Evolutionary conservation across 2,113 vertebrate genomes (phyloP).

Genomic region (Porphyrio hochstetteri): DNA sequence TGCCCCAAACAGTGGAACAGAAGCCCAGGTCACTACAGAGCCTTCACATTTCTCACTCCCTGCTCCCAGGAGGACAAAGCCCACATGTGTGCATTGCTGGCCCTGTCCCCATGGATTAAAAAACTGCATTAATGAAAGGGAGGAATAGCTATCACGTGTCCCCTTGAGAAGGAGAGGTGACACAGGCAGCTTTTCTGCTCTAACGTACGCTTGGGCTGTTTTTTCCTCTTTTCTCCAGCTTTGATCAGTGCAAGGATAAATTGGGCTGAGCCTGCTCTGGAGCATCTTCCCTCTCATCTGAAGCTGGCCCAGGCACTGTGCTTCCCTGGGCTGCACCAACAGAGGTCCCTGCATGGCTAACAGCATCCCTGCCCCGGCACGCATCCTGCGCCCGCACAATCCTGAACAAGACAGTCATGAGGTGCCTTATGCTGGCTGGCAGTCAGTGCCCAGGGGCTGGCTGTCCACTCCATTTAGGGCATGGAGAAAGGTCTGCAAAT

Average conservation of each 20-base stretch:
- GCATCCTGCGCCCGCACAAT: neutral
- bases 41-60: neutral
- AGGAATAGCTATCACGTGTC: neutral
- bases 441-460: neutral
- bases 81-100: neutral
- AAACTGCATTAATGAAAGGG: neutral
- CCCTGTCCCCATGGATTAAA: neutral
- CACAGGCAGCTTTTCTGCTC: neutral
- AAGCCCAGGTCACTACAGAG: neutral
- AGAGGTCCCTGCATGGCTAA: neutral
- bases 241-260: neutral
- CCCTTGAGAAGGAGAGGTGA: neutral
- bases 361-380: neutral
- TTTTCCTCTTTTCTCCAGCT: neutral
- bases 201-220: neutral
- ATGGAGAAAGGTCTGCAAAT: neutral
- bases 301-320: neutral
- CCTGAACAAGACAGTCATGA: fast-evolving
- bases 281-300: neutral
- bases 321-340: neutral
- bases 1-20: neutral
- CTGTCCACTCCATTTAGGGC: neutral
- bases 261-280: neutral
- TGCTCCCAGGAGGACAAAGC: neutral
- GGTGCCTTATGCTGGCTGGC: fast-evolving